Base-by-base conservation (phyloP, 2,888 invertebrate species). In the Rutpela maculata region DNA sequence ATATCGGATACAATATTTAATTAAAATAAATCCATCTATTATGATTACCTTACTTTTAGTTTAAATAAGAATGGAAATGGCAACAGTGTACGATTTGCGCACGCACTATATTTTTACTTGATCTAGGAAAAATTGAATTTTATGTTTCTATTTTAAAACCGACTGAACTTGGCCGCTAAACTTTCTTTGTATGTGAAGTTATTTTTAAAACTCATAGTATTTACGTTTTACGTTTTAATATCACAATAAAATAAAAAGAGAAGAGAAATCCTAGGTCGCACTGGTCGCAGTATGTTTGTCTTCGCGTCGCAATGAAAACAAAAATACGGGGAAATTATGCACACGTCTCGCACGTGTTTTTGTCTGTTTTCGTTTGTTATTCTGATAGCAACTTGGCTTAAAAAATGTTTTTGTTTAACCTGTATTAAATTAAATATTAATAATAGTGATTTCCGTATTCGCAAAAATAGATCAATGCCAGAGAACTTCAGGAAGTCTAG, bases 81-180 rank as follows among this genome's bases (percentile, higher is more conserved):
- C 70, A 70, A 70, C 60, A 6, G 10, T 22, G 60, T 38, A n/a
- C 17, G 22, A 59, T 70, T 70, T 70, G 70, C 70, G 70, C 70
- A 70, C 70, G 70, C 70, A 70, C 60, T 43, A 60, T 60, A 67
- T 67, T 74, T 74, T 74, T 67, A 43, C 67, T 59, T 74, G 66
- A 67, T 74, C 67, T 67, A 59, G 60, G 67, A 65, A 67, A 60
- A 43, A n/a, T 43, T n/a, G 60, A 59, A 56, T 43, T 38, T 38
- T 67, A 60, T 60, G 17, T 15, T 62, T 67, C 74, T 68, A 68
- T 67, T 74, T 74, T 74, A 74, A 74, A 62, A 68, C 19, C 1
- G 17, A 59, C 43, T 85, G 86, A 86, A 87, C 87, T 87, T 87
- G 86, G 86, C 87, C 86, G 84, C 84, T 80, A 50, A 86, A 74